phyloP scores from a whole-genome alignment of 2,797 vertebrate genomes.

The Coregonus ussuriensis region DNA sequence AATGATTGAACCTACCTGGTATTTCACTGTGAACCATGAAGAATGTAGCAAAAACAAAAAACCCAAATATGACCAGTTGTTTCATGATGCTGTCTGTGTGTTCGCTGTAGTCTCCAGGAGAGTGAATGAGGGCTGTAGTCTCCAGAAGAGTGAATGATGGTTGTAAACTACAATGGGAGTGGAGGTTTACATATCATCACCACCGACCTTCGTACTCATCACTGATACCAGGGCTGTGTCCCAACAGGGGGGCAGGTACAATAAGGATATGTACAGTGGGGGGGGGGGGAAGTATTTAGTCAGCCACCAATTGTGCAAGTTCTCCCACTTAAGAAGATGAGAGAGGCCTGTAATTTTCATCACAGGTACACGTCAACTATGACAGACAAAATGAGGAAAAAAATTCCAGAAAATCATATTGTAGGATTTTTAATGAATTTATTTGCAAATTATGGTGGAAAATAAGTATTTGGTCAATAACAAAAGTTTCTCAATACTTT shows the following conservation, averaged over 20 bases:
- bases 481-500: too few relatives aligned
- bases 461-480: too few relatives aligned
- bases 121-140: constrained; percentile 32
- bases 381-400: too few relatives aligned
- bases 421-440: too few relatives aligned
- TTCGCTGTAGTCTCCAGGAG: constrained; percentile 4
- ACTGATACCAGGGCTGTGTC: constrained; percentile 19
- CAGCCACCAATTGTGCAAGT: too few relatives aligned
- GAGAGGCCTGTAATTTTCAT: too few relatives aligned
- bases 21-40: constrained; percentile 24
- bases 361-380: too few relatives aligned
- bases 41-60: constrained; percentile 50
- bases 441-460: too few relatives aligned
- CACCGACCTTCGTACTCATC: constrained; percentile 66
- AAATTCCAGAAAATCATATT: too few relatives aligned
- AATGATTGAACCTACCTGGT: constrained; percentile 56
- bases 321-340: too few relatives aligned
- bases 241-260: not conserved
- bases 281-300: too few relatives aligned
- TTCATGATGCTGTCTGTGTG: constrained; percentile 68
- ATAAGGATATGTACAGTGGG: not conserved
- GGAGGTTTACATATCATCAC: constrained; percentile 24
- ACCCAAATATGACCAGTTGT: constrained; percentile 55
- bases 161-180: constrained; percentile 58
- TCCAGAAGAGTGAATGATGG: constrained; percentile 36